Evolutionary conservation across 2,888 invertebrate genomes (phyloP), one percentile per base, ranked within the genome.

Genomic region (Dynastes tityus): DNA sequence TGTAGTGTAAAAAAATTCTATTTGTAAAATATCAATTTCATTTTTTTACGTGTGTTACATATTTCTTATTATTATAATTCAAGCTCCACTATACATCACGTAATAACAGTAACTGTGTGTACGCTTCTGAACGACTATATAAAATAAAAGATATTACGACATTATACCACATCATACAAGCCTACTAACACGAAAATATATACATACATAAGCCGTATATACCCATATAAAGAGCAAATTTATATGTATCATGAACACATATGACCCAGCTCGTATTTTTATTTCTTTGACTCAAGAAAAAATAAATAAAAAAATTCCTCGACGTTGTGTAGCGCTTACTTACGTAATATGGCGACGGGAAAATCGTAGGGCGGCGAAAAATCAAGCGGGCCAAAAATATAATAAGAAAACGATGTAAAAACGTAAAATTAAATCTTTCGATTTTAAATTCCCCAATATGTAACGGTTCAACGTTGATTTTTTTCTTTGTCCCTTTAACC

Each of bases 101-200:
- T 58, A 32, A 68, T 55, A 61, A 45, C 45, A 45, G 45, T 77
- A 45, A 70, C 55, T 58, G 32, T 65, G 77, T 70, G 51, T 70
- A 53, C 29, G 58, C 45, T 45, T 22, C 11, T 22, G 68, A 68
- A 68, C 55, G 68, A 53, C 75, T 63, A 40, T 61, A 77, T 55
- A 51, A 68, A 76, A 76, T 58, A 70, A 77, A 77, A 67, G 77
- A 70, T 77, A 77, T 77, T 77, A 68, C 58, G 58, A 53, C 45
- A 45, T 45, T 45, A 45, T 45, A 45, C 45, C 45, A 45, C 70
- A 77, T 77, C 49, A 77, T 63, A 65, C 65, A 40, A 22, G 76
- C 76, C 76, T 65, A 51, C 76, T 53, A 53, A 16, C 65, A 65
- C 29, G 29, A 65, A 65, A 45, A 45, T 45, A 45, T 45, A 45